These are phyloP conservation scores for Hippocampus zosterae DNA, from an alignment of 2,113 vertebrate species.

Conservation along the genomic window DNA sequence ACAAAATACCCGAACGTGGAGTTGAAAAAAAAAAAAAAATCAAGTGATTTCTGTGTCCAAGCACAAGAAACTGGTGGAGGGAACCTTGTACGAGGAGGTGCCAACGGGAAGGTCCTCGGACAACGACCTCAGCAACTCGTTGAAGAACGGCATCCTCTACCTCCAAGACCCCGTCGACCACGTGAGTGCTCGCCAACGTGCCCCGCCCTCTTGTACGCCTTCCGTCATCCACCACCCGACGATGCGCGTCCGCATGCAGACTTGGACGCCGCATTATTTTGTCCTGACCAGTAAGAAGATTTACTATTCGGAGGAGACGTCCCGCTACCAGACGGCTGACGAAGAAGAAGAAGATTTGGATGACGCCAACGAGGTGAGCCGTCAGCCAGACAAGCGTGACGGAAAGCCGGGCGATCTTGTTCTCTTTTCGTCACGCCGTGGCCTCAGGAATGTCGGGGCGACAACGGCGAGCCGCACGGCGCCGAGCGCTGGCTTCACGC, in stretches of 20 bases:
- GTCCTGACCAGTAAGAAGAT: constrained; percentile 96
- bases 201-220: not conserved
- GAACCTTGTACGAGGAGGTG: constrained; percentile 93
- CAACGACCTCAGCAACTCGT: constrained; percentile 98
- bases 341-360: constrained; percentile 83
- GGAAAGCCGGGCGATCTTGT: too few relatives aligned
- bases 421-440: too few relatives aligned
- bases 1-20: too few relatives aligned
- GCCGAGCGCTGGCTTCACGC: constrained; percentile 94
- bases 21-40: too few relatives aligned
- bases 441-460: too few relatives aligned
- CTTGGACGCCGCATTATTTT: constrained; percentile 83
- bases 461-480: too few relatives aligned
- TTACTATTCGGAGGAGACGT: constrained; percentile 96
- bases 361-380: too few relatives aligned
- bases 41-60: constrained; percentile 37
- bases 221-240: too few relatives aligned
- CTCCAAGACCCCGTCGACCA: constrained; percentile 97
- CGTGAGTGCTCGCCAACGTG: constrained; percentile 53
- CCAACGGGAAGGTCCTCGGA: constrained; percentile 87
- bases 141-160: constrained; percentile 96
- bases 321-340: constrained; percentile 85
- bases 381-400: too few relatives aligned
- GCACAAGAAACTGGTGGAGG: constrained; percentile 98
- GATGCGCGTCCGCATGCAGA: not conserved